Evolutionary conservation across 2,888 invertebrate genomes (phyloP), one percentile per base, ranked within the genome.

Genomic region (Helleia helle): DNA sequence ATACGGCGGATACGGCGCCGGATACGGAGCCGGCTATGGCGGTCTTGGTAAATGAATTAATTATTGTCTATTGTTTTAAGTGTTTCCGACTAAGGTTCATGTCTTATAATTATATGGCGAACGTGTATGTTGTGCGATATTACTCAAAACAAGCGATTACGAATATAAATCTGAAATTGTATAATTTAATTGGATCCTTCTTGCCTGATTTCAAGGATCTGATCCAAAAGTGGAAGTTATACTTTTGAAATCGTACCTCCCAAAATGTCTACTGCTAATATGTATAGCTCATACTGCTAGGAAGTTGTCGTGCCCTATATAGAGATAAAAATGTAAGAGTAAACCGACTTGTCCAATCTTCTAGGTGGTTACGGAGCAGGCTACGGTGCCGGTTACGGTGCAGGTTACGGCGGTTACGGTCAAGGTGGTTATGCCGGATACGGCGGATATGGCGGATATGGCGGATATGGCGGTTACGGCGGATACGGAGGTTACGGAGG

Each of bases 391-490:
- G 56, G 53, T 40, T 44, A 59, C 42, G 63, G 61, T 7, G n/a
- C n/a, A n/a, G n/a, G n/a, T n/a, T n/a, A n/a, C n/a, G 61, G 65
- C 34, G 48, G 49, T 4, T 40, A 46, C 42, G 40, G 45, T n/a
- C 22, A 26, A 24, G 55, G 58, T 25, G 46, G 15, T 15, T 30
- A 50, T 25, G 48, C 50, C 17, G 59, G 58, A 37, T 58, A 60
- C 43, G 51, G 56, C 40, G 60, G 62, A 25, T 50, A 56, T 17
- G 56, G 57, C 41, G 58, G 57, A 5, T 58, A 60, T 43, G 58
- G 53, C 30, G 59, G 65, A 6, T 56, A 54, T 41, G 45, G 60
- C 42, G 63, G 61, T 7, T 63, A 70, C 46, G 64, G 65, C 12
- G 68, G 69, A 18, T 56, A 57, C 50, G 66, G 68, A 9, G 59